Evolutionary conservation across 2,113 vertebrate species (phyloP), one percentile per base, ranked within the genome.

Genomic region (Pomatostomus ruficeps): DNA sequence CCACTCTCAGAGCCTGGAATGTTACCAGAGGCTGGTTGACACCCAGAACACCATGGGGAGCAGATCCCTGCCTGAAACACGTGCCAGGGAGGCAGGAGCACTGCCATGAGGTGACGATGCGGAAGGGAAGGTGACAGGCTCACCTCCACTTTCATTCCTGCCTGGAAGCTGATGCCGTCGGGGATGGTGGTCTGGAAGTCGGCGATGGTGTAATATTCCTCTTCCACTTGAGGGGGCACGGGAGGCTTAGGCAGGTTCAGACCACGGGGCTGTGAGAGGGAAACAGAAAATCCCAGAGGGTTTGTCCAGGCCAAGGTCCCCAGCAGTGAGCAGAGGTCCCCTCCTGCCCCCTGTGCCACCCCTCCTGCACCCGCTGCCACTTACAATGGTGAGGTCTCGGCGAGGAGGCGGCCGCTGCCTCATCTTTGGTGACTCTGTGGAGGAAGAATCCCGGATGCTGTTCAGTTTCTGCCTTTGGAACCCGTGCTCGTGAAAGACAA

Each of bases 131-230:
- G 33, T 8, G 7, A 88, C 19, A 65, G 17, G 54, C 98, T 96
- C 85, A 99, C 99, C 98, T 99, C 99, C 8, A 99, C 99, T 98
- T 99, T 99, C 83, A 99, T 92, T 79, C 99, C 99, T 5, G 99
- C 99, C 95, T 99, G 99, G 97, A 99, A 99, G 96, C 99, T 99
- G 95, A 99, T 99, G 25, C 99, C 99, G 1, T 99, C 99, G 1
- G 99, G 99, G 84, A 99, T 99, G 83, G 98, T 99, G 42, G 99
- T 99, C 97, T 99, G 99, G 98, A 99, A 99, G 87, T 99, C 99
- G 14, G 99, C 99, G 1, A 99, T 99, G 88, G 99, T 99, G 94
- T 99, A 99, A 95, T 98, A 99, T 72, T 99, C 99, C 86, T 99
- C 99, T 91, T 99, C 99, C 55, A 99, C 99, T 86, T 99, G 99